These are phyloP conservation scores for Megaceryle alcyon DNA, from an alignment of 2,797 vertebrate species.

Conservation along the genomic window DNA sequence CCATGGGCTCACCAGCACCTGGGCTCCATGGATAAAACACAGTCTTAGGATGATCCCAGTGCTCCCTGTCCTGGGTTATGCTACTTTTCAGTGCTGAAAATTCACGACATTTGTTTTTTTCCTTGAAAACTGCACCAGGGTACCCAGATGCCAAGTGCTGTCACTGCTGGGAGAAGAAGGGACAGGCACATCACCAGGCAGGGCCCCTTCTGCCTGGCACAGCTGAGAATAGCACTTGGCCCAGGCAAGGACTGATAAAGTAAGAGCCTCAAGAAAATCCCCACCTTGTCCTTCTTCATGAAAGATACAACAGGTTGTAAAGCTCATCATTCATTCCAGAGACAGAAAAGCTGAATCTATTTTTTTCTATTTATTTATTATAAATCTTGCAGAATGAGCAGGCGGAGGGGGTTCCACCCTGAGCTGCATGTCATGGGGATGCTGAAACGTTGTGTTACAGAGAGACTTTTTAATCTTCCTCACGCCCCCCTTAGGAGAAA, in stretches of 20 bases:
- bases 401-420: background rate
- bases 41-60: background rate
- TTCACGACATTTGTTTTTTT: fast-evolving
- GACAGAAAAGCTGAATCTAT: background rate
- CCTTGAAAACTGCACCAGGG: background rate
- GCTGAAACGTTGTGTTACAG: background rate
- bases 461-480: background rate
- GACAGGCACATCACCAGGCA: background rate
- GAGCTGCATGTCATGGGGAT: background rate
- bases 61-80: background rate
- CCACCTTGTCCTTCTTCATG: fast-evolving
- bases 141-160: background rate
- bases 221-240: fast-evolving
- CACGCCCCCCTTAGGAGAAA: fast-evolving
- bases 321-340: background rate
- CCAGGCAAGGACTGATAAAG: background rate
- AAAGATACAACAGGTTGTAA: background rate
- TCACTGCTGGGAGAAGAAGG: background rate
- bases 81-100: fast-evolving
- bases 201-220: background rate
- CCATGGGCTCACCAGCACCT: fast-evolving
- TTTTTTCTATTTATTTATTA: background rate
- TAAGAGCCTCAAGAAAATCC: background rate
- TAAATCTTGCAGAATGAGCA: fast-evolving
- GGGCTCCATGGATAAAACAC: background rate